Conservation (phyloP, 2,888 invertebrate species). For the Xanthorhoe designata region DNA sequence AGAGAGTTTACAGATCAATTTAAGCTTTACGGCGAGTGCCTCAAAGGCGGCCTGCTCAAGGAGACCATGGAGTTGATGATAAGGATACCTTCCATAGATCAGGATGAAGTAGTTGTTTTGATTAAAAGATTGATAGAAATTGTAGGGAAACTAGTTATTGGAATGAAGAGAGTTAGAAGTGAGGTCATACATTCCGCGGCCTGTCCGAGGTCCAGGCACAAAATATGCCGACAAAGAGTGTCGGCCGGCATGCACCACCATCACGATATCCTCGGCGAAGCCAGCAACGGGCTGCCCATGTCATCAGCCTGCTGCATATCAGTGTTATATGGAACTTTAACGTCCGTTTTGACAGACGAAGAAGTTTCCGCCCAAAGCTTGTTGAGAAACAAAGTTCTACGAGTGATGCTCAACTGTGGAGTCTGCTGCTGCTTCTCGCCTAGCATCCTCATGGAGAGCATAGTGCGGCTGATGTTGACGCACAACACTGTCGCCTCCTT, state of each 20-base stretch:
- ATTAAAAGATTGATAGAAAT: slow-evolving; percentile 84
- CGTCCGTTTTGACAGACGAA: slow-evolving; percentile 77
- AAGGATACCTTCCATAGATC: slow-evolving; percentile 73
- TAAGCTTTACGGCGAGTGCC: slow-evolving; percentile 85
- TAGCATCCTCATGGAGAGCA: slow-evolving; percentile 75
- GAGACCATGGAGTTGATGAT: slow-evolving; percentile 84
- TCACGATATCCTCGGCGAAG: slow-evolving; percentile 84
- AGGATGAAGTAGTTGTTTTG: slow-evolving; percentile 67
- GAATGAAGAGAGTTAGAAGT: slow-evolving; percentile 84
- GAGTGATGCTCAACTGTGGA: slow-evolving; percentile 84
- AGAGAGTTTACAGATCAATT: slow-evolving; percentile 86
- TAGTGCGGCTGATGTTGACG: slow-evolving; percentile 78
- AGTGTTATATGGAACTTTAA: slow-evolving; percentile 82
- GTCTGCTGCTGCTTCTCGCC: slow-evolving; percentile 88
- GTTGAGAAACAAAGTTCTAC: slow-evolving; percentile 78
- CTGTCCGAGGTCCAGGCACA: slow-evolving; percentile 82
- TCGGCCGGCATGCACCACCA: slow-evolving; percentile 85
- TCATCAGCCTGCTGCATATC: slow-evolving; percentile 85
- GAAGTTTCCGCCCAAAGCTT: slow-evolving; percentile 65
- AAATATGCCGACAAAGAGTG: slow-evolving; percentile 75
- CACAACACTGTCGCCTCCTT: slow-evolving; percentile 68
- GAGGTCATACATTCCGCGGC: slow-evolving; percentile 84
- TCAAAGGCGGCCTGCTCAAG: slow-evolving; percentile 84
- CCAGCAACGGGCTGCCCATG: slow-evolving; percentile 67
- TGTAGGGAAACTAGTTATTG: slow-evolving; percentile 83